Conservation (phyloP, 2,888 invertebrate species). For the Neria commutata region DNA sequence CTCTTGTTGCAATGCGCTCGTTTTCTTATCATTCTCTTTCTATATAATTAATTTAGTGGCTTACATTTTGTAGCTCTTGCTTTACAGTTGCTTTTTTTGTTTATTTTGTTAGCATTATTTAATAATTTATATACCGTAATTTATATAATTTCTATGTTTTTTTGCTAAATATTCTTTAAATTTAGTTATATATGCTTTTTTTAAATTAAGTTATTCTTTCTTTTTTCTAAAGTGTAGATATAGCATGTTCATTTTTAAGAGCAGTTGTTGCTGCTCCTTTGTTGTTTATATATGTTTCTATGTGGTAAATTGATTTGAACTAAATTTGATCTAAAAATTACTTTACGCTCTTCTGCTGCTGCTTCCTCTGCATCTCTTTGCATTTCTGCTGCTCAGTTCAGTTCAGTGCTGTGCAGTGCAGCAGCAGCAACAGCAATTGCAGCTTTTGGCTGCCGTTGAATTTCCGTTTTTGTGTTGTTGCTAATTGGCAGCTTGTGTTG, state of each 20-base stretch:
- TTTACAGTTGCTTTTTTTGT: not conserved
- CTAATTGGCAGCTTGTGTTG: not conserved
- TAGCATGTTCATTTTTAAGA: not conserved
- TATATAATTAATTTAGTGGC: slow-evolving; percentile 27
- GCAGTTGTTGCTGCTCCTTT: no score
- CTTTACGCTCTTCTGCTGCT: slow-evolving; percentile 34
- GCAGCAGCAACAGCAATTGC: slow-evolving; percentile 4
- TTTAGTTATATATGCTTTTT: not conserved
- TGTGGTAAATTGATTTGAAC: slow-evolving; percentile 37
- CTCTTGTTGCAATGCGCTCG: no score
- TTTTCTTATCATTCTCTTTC: slow-evolving; percentile 14
- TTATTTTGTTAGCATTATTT: slow-evolving; percentile 9
- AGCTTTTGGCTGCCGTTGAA: slow-evolving; percentile 12
- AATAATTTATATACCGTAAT: slow-evolving; percentile 4
- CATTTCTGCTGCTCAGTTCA: slow-evolving; percentile 16
- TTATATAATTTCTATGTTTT: slow-evolving; percentile 10
- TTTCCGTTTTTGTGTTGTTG: not conserved
- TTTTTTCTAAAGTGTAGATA: not conserved
- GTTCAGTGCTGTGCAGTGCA: slow-evolving; percentile 6
- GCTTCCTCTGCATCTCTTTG: slow-evolving; percentile 16
- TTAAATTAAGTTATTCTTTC: not conserved
- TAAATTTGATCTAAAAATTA: slow-evolving; percentile 55
- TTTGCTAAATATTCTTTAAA: slow-evolving; percentile 28
- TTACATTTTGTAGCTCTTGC: slow-evolving; percentile 4
- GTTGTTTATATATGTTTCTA: not conserved